Percentiles rank a stretch among this genome's conserved stretches.
These are phyloP conservation scores for Gavialis gangeticus DNA, from an alignment of 2,113 vertebrate species.

Conservation along the genomic window DNA sequence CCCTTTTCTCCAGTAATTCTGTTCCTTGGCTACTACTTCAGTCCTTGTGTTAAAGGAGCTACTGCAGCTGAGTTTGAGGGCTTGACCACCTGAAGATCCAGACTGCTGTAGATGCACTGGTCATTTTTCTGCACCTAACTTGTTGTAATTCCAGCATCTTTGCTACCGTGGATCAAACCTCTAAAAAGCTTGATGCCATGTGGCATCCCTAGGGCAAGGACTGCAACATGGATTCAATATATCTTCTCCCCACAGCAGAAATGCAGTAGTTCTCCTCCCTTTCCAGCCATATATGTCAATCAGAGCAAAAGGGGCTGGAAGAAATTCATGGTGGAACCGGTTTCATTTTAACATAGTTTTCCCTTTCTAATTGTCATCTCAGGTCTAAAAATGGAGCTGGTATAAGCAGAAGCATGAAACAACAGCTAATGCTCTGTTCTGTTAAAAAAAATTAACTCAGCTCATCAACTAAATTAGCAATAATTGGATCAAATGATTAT, in stretches of 20 bases:
- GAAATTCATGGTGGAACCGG: not conserved
- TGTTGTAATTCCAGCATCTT: not conserved
- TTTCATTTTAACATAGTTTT: not conserved
- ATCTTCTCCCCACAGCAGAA: not conserved
- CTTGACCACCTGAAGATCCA: not conserved
- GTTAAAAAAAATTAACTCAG: not conserved
- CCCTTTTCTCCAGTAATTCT: not conserved
- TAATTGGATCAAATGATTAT: slow-evolving; percentile 53
- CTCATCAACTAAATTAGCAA: slow-evolving; percentile 52
- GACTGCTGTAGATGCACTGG: not conserved
- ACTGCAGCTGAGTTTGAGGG: not conserved
- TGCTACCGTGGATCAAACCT: not conserved
- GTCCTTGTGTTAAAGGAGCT: not conserved
- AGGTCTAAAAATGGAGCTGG: not conserved
- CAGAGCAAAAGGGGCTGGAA: not conserved
- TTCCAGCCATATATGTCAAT: not conserved
- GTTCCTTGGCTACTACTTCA: not conserved
- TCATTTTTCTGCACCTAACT: not conserved
- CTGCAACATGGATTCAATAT: not conserved
- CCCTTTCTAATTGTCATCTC: not conserved
- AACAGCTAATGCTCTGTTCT: not conserved
- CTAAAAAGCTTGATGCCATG: not conserved
- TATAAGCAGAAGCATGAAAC: not conserved
- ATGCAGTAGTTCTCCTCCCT: not conserved
- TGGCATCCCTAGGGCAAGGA: not conserved